Evolutionary conservation across 1,140 invertebrate genomes (phyloP), one percentile per base, ranked within the genome.

Genomic region (Neodiprion fabricii): DNA sequence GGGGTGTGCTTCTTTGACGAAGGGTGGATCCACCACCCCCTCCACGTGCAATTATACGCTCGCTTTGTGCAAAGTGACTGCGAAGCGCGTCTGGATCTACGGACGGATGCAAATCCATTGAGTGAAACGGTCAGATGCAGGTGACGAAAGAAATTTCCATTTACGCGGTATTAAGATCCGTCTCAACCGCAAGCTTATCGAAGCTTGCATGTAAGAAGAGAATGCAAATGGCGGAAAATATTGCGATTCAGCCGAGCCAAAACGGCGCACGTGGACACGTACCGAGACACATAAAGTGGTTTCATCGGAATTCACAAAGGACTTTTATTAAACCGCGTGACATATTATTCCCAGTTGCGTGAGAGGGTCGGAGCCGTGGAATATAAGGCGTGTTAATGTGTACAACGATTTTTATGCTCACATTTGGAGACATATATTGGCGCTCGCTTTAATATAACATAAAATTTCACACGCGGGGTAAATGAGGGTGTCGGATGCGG

Each of bases 321-420:
- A 61, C 53, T 61, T 61, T 61, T 61, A 61, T 61, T 61, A 61
- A 61, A 61, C 53, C 11, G 53, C 53, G n/a, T 61, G 53, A 61
- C 53, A 61, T 61, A 61, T 61, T 61, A 61, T 61, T 61, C 53
- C 53, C 53, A 61, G n/a, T 9, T 61, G 4, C 5, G 28, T 61
- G 53, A 61, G 53, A 17, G 53, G 28, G 28, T 40, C 28, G 28
- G 28, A 40, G 28, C 2, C 5, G 5, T 17, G 53, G 53, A 61
- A 9, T 61, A 61, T 61, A 61, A 61, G 53, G 53, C 53, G 72
- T 80, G 79, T 82, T 84, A 82, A 84, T 81, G 79, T 73, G 73
- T 83, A 81, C 77, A 78, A 83, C 79, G 75, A 83, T 83, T 83
- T 85, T 84, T 84, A 80, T 78, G 74, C 72, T 73, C 72, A 48